Conservation (phyloP, 2,113 vertebrate species). For the Hypanus sabinus region DNA sequence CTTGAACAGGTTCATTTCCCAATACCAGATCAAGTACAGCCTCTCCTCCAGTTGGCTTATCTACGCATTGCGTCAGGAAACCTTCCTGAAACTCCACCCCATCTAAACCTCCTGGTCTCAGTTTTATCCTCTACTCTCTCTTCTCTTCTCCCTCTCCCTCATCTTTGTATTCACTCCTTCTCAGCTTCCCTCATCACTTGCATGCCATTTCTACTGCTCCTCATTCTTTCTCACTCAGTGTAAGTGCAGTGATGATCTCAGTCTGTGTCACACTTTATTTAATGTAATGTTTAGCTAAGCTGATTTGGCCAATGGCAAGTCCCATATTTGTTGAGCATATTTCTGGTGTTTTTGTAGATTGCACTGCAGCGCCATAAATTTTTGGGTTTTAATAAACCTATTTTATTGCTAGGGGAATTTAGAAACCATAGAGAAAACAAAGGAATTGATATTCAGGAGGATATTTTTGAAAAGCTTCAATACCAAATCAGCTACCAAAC, state of each 20-base stretch:
- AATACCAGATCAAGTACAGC: too few relatives aligned
- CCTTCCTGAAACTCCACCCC: too few relatives aligned
- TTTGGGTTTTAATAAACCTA: background rate
- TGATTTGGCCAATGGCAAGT: background rate
- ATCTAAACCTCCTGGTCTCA: background rate
- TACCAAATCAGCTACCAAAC: background rate
- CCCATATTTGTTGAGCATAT: slow-evolving; percentile 11
- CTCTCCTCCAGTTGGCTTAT: too few relatives aligned
- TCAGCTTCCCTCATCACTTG: too few relatives aligned
- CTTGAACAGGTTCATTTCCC: too few relatives aligned
- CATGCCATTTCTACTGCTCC: too few relatives aligned
- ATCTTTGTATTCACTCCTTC: background rate
- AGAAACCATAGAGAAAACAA: background rate
- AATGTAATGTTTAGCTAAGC: slow-evolving; percentile 22
- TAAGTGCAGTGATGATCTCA: background rate
- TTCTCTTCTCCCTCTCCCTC: background rate
- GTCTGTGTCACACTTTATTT: background rate
- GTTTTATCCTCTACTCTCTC: background rate
- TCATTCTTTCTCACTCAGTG: background rate
- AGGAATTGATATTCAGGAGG: background rate
- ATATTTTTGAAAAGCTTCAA: too few relatives aligned
- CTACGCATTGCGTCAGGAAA: too few relatives aligned
- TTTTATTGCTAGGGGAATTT: background rate
- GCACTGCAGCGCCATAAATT: background rate
- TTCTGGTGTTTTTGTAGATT: background rate